Conservation (phyloP, 2,113 vertebrate species). For the Oriolus oriolus region DNA sequence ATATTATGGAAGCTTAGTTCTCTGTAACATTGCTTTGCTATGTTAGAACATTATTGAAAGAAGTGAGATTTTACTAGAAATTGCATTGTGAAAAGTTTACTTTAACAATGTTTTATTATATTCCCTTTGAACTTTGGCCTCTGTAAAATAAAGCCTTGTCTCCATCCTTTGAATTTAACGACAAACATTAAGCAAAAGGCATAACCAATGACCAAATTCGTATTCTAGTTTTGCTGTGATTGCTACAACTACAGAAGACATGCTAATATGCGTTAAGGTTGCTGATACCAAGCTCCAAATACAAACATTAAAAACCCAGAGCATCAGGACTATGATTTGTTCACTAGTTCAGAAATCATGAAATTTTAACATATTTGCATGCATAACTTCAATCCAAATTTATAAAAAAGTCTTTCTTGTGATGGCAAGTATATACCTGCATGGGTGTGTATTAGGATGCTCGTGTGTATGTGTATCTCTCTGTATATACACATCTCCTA, state of each 20-base stretch:
- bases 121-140: slow-evolving; percentile 12
- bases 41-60: not conserved
- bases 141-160: slow-evolving; percentile 25
- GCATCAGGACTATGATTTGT: not conserved
- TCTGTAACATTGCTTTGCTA: not conserved
- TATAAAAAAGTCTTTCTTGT: not conserved
- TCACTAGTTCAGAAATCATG: not conserved
- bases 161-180: slow-evolving; percentile 26
- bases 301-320: not conserved
- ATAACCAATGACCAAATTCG: slow-evolving; percentile 33
- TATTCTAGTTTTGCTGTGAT: not conserved
- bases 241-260: not conserved
- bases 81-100: slow-evolving; percentile 22
- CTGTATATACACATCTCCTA: not conserved
- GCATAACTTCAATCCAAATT: not conserved
- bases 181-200: slow-evolving; percentile 42
- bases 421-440: not conserved
- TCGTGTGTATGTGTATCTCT: not conserved
- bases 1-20: not conserved
- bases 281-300: not conserved
- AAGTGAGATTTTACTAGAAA: slow-evolving; percentile 22
- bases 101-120: slow-evolving; percentile 21
- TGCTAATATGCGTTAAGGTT: not conserved
- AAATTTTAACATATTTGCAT: not conserved
- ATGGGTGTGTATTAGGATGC: not conserved